Evolutionary conservation across 1,140 invertebrate species (phyloP), one percentile per base, ranked within the genome.

Genomic region (Drosophila baimaii): DNA sequence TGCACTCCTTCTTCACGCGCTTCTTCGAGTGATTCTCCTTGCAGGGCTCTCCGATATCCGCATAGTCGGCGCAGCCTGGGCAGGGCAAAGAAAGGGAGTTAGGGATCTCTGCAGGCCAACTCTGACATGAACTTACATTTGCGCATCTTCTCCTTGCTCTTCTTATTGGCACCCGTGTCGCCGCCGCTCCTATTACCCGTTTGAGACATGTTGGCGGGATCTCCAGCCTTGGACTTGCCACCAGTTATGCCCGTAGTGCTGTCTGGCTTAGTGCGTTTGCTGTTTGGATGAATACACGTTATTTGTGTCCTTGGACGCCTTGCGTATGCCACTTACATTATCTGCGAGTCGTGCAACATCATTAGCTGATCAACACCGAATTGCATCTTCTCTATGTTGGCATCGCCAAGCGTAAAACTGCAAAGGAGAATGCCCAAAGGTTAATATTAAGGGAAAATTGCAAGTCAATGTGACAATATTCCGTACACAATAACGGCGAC

Each of bases 21-120:
- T 91, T 91, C 59, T 91, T 91, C 1, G 90, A 90, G 71, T 91
- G 90, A 57, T 89, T 91, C 64, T 91, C 90, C 57, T 91, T 91
- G 65, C 90, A 91, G 12, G 89, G 70, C 43, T 92, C 91, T 0
- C 86, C 88, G 23, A 92, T 85, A 47, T 92, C 91, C 23, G 91
- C 88, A 66, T 92, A 91, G 65, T 92, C 91, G 6, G 85, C 79
- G 58, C 91, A 91, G 43, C 91, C 90, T 90, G 3, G n/a, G 19
- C 25, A 46, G 15, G 3, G 9, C 0, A 35, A 23, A 25, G n/a
- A 41, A 64, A 39, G 39, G 9, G 31, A 19, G 7, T 15, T 33
- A 5, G 2, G 33, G 10, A n/a, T 21, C 8, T 10, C 5, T 10
- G 13, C 31, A 37, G 15, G 35, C n/a, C 7, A 7, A 8, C 17